phyloP scores from a whole-genome alignment of 2,888 invertebrate species.

The Phrixothrix hirtus region DNA sequence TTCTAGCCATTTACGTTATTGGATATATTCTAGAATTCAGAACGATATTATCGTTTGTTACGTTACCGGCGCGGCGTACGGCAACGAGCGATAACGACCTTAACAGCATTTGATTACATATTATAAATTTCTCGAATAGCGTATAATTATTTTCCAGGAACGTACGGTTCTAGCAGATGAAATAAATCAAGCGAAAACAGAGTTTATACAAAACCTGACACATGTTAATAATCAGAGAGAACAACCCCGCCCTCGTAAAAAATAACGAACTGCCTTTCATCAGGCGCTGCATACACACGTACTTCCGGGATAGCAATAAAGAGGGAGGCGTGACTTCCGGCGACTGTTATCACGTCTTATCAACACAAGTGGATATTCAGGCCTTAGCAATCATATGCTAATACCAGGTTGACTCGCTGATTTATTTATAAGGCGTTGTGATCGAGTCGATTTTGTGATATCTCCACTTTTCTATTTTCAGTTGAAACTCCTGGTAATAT shows the following conservation, averaged over 20 bases:
- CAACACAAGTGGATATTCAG: constrained; percentile 49
- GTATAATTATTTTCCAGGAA: constrained; percentile 45
- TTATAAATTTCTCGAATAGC: constrained; percentile 47
- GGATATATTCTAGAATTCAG: constrained; percentile 38
- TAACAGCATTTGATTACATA: constrained; percentile 31
- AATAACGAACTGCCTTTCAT: constrained; percentile 51
- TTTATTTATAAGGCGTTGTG: constrained; percentile 46
- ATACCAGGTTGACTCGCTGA: constrained; percentile 44
- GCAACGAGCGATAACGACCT: constrained; percentile 26
- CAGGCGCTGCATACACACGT: constrained; percentile 49
- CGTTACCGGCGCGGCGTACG: constrained; percentile 17
- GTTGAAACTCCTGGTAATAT: constrained; percentile 18
- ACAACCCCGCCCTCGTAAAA: constrained; percentile 45
- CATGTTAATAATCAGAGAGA: constrained; percentile 45
- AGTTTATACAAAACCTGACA: constrained; percentile 39
- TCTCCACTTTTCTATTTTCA: constrained; percentile 11
- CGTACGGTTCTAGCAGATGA: constrained; percentile 39
- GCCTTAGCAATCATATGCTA: constrained; percentile 52
- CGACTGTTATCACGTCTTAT: constrained; percentile 49
- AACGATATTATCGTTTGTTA: constrained; percentile 29
- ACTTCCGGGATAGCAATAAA: constrained; percentile 48
- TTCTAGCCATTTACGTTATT: constrained; percentile 45
- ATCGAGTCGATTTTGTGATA: constrained; percentile 16
- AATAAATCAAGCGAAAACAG: constrained; percentile 44
- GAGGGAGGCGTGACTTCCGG: constrained; percentile 47